Evolutionary conservation across 2,888 invertebrate species (phyloP), one percentile per base, ranked within the genome.

Genomic region (Chloroclystis v-ata): DNA sequence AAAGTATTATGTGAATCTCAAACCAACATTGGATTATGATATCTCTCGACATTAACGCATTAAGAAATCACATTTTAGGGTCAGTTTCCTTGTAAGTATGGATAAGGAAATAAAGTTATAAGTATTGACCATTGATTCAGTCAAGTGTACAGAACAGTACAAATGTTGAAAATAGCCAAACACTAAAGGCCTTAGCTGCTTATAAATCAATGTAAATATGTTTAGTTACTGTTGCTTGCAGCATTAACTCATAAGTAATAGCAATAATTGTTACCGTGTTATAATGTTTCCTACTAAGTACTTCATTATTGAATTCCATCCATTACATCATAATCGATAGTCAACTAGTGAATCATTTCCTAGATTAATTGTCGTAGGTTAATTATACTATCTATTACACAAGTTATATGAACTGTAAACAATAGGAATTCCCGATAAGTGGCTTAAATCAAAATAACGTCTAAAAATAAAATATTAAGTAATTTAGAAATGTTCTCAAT

Each of bases 1-100:
- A 29, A 43, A 35, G 35, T 40, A 46, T 44, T 44, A 45, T 39
- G 20, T 41, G 40, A 46, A 46, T 41, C 46, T 46, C 46, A 35
- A 37, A 25, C 1, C n/a, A 20, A 25, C 25, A 32, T 39, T 39
- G 26, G 25, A 14, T 8, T 26, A 26, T 26, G 11, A 16, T 32
- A 32, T 16, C 10, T 2, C 10, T 10, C 4, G 1, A 4, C 9
- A 10, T n/a, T 13, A 33, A 16, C 4, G n/a, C 10, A 11, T 9
- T 16, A 10, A 10, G 10, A 8, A 24, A 16, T 28, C 14, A 10
- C 14, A 30, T 20, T 24, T 24, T 30, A 10, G 16, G 4, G 20
- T 20, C 20, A 10, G 10, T 1, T 20, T 4, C n/a, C 5, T 20
- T 20, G 20, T 20, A 20, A 20, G 20, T 5, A 5, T 20, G 20